Evolutionary conservation across 2,888 invertebrate genomes (phyloP).

Genomic region (Drosophila demipolita): DNA sequence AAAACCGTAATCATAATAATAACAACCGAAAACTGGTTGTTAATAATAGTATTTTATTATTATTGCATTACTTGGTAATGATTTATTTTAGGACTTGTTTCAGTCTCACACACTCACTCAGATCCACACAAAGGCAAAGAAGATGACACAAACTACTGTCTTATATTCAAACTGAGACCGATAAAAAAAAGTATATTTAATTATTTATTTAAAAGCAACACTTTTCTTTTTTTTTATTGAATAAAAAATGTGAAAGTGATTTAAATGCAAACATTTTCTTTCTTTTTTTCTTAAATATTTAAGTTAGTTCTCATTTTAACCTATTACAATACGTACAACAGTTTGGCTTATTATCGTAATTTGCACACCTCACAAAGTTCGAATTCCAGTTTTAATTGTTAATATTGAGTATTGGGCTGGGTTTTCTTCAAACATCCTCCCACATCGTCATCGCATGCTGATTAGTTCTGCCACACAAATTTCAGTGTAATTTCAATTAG

Average conservation of each 20-base stretch:
- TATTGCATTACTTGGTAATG: conserved; percentile 77
- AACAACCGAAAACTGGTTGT: conserved; percentile 72
- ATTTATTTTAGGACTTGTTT: conserved; percentile 60
- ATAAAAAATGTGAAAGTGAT: not conserved
- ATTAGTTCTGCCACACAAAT: conserved; percentile 26
- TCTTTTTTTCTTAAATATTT: not conserved
- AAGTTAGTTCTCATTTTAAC: not conserved
- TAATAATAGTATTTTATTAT: conserved; percentile 76
- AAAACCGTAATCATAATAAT: conserved; percentile 64
- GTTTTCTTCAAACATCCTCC: conserved; percentile 1
- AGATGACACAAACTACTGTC: conserved; percentile 10
- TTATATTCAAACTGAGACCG: not conserved
- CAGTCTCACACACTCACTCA: conserved; percentile 37
- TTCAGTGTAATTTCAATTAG: conserved; percentile 45
- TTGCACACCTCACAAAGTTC: not conserved
- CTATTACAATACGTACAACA: not conserved
- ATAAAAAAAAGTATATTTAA: conserved; percentile 6
- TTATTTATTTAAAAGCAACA: not conserved
- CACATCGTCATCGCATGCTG: conserved; percentile 11
- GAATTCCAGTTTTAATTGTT: not conserved
- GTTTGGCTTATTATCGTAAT: not conserved
- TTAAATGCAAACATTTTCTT: not conserved
- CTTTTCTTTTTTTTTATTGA: not conserved
- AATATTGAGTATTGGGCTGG: conserved; percentile 5
- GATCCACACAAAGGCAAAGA: not conserved